Base-by-base conservation (phyloP, 2,797 vertebrate species). In the Tinamus major region DNA sequence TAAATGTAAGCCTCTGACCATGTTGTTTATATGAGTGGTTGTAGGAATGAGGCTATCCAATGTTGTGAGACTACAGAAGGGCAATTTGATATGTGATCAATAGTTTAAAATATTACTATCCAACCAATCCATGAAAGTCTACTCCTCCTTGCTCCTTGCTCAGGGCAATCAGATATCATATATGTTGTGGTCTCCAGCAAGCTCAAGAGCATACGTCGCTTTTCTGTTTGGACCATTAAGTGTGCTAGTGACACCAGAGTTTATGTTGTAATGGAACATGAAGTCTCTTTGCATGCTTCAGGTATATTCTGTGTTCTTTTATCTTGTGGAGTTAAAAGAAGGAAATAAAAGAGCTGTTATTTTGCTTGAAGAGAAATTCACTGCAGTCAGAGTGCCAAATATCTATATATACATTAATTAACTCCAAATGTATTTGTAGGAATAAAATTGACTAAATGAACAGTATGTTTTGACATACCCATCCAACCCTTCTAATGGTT, bases 311-410 rank as follows among this genome's bases (percentile, higher is more conserved):
- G 18, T 75, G 53, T 65, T 70, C 51, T 92, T 94, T 83, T 64
- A 75, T 69, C 63, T 78, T 7, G 26, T 24, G 6, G 7, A 88
- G 62, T 17, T 86, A 46, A 29, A 39, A 55, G 70, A 91, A 94
- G 51, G 4, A 79, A 84, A 67, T 91, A 90, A 92, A 94, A 91
- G 44, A 95, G 51, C 42, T 92, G 42, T 86, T 85, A 92, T 33
- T 94, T 93, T 86, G 37, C 91, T 90, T 76, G 79, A 85, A 88
- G 87, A 37, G 35, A 88, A 93, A 91, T 86, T 84, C 77, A 61
- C 26, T 79, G 37, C 35, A 93, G 46, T 27, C 77, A 68, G 49
- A 8, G 37, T 87, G 55, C 85, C 85, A 86, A 91, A 89, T 48
- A 3, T 55, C 46, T 68, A 24, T 8, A 26, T 86, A 35, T 56